A percentile compares a stretch with the other conserved stretches of the same genome.
Evolutionary conservation across 1,140 invertebrate genomes (phyloP).

Genomic region (Oryctes rhinoceros): DNA sequence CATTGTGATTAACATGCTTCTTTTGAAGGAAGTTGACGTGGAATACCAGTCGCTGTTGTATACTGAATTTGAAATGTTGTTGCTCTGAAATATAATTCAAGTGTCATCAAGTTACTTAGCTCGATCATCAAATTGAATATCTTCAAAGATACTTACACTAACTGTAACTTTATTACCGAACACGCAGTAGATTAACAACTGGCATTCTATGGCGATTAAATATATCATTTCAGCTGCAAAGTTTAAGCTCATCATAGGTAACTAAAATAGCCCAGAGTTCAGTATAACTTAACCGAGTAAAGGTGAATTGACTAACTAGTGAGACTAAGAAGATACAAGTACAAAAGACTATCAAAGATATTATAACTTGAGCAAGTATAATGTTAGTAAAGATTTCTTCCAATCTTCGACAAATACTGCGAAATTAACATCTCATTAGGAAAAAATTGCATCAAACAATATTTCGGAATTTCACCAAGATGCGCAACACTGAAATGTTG

Average conservation of each 20-base stretch:
- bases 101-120: background rate
- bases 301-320: background rate
- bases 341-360: slow-evolving; percentile 44
- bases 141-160: slow-evolving; percentile 39
- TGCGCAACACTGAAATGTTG: too few relatives aligned
- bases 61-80: slow-evolving; percentile 34
- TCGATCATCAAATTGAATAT: background rate
- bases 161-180: slow-evolving; percentile 45
- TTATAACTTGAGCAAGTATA: slow-evolving; percentile 41
- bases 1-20: slow-evolving; percentile 44
- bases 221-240: slow-evolving; percentile 41
- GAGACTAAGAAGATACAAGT: slow-evolving; percentile 43
- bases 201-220: slow-evolving; percentile 44
- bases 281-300: background rate
- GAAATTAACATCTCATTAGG: background rate
- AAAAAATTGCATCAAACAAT: background rate
- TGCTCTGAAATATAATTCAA: background rate
- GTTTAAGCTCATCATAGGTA: slow-evolving; percentile 28
- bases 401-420: slow-evolving; percentile 41
- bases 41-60: slow-evolving; percentile 43
- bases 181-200: slow-evolving; percentile 43
- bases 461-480: too few relatives aligned
- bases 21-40: slow-evolving; percentile 37
- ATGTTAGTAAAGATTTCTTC: slow-evolving; percentile 41
- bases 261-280: background rate